A percentile compares a stretch with the other conserved stretches of the same genome.
Conservation (phyloP, 2,113 vertebrate genomes). For the Anolis carolinensis region DNA sequence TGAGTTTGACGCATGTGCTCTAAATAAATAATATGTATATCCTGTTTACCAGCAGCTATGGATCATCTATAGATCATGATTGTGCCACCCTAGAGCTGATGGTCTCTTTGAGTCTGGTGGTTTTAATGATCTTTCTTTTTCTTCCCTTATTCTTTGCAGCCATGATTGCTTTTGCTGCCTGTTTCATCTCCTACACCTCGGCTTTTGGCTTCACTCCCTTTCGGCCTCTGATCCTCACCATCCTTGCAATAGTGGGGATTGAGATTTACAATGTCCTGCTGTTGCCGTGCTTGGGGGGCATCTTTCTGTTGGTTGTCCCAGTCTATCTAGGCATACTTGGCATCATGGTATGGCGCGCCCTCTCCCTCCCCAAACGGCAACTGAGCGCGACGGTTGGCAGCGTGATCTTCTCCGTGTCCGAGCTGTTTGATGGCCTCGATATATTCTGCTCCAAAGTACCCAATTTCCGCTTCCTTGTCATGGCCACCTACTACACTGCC, state of each 20-base stretch:
- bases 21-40: too few relatives aligned
- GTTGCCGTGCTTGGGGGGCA: conserved; percentile 65
- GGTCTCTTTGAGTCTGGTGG: neutral
- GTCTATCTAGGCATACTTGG: conserved; percentile 72
- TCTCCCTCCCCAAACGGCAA: conserved; percentile 32
- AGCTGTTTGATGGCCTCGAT: conserved; percentile 73
- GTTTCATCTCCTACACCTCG: conserved; percentile 78
- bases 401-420: conserved; percentile 79
- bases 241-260: conserved; percentile 1
- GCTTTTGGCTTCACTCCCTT: conserved; percentile 75
- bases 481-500: conserved; percentile 84
- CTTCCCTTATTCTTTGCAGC: conserved; percentile 69
- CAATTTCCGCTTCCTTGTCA: conserved; percentile 60
- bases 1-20: too few relatives aligned
- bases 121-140: neutral
- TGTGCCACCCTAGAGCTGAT: neutral
- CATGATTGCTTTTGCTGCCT: conserved; percentile 77
- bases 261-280: conserved; percentile 64
- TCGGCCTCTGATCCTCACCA: conserved; percentile 30
- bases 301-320: conserved; percentile 65
- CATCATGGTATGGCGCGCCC: conserved; percentile 71
- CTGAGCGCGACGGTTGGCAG: conserved; percentile 66
- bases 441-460: conserved; percentile 69
- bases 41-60: neutral
- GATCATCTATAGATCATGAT: neutral